Percentiles rank a stretch among this genome's conserved stretches.
Conservation (phyloP, 2,888 invertebrate species). For the Hirtodrosophila alboralis region DNA sequence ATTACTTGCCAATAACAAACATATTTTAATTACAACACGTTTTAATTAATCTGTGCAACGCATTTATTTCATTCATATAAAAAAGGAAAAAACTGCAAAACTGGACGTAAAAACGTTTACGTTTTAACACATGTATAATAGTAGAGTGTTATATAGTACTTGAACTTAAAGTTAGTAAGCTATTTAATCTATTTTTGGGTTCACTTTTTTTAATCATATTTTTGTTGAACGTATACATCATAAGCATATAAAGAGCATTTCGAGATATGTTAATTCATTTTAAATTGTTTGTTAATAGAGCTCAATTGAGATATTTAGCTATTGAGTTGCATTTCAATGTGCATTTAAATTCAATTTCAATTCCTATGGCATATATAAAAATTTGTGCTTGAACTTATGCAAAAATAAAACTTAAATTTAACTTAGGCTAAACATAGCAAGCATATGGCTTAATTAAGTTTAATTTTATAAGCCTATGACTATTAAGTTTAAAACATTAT, state of each 20-base stretch:
- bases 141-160: no score
- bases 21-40: slow-evolving; percentile 6
- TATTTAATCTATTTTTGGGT: slow-evolving; percentile 68
- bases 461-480: slow-evolving; percentile 57
- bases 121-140: no score
- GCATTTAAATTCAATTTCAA: slow-evolving; percentile 25
- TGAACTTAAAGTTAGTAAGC: slow-evolving; percentile 12
- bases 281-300: background rate
- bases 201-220: slow-evolving; percentile 49
- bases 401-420: slow-evolving; percentile 12
- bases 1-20: background rate
- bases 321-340: slow-evolving; percentile 2
- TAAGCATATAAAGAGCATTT: slow-evolving; percentile 14
- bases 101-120: slow-evolving; percentile 14
- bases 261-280: slow-evolving; percentile 51
- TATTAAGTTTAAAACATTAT: slow-evolving; percentile 55
- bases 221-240: slow-evolving; percentile 33
- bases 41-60: slow-evolving; percentile 41
- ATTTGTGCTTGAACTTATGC: slow-evolving; percentile 9
- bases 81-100: slow-evolving; percentile 31
- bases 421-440: slow-evolving; percentile 47
- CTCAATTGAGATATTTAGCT: slow-evolving; percentile 26
- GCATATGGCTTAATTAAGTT: slow-evolving; percentile 52
- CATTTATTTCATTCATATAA: slow-evolving; percentile 55
- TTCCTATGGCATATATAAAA: slow-evolving; percentile 34